A percentile compares a stretch with the other conserved stretches of the same genome.
Evolutionary conservation across 2,113 vertebrate species (phyloP).

Genomic region (Dipodomys spectabilis): DNA sequence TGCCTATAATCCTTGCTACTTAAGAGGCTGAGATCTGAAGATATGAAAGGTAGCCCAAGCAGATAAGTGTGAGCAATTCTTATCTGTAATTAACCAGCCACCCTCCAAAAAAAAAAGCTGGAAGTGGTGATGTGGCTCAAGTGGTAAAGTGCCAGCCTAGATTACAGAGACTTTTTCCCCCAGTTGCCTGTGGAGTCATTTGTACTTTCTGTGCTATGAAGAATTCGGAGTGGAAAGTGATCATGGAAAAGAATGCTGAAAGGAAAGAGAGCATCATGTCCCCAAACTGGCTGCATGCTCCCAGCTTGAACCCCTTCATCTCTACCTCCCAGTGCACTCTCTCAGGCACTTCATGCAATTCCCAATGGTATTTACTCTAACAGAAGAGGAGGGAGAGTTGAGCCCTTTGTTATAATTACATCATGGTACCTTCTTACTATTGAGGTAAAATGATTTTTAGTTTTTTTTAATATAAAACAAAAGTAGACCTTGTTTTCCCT

Average conservation of each 20-base stretch:
- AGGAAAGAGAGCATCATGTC: neutral
- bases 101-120: neutral
- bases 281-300: neutral
- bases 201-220: neutral
- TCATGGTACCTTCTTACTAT: neutral
- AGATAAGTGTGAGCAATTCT: too few species aligned
- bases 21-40: too few species aligned
- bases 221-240: neutral
- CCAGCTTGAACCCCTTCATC: neutral
- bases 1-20: too few species aligned
- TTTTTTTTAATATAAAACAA: neutral
- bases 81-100: too few species aligned
- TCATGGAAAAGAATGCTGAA: neutral
- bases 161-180: conserved; percentile 7
- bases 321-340: neutral
- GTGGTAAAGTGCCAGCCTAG: too few species aligned
- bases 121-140: too few species aligned
- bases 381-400: neutral
- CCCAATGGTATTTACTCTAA: neutral
- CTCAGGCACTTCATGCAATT: neutral
- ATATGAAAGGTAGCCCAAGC: too few species aligned
- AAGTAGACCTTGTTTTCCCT: conserved; percentile 5
- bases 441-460: neutral
- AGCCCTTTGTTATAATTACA: neutral
- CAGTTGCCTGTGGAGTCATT: neutral